phyloP scores from a whole-genome alignment of 2,888 invertebrate genomes.

The Philereme transversata region DNA sequence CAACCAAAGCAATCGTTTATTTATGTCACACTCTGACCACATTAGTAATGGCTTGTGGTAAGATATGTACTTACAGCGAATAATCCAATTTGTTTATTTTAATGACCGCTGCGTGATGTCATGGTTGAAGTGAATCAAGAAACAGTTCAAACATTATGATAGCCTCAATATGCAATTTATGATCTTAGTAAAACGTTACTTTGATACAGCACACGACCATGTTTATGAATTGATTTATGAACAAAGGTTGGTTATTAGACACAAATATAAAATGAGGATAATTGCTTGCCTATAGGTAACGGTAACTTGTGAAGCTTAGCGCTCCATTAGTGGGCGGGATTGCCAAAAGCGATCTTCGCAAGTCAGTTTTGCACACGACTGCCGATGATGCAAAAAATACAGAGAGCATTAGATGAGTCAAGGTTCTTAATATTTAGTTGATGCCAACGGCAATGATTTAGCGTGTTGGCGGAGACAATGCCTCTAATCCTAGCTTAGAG shows the following conservation, averaged over 20 bases:
- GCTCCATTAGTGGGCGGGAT: conserved; percentile 49
- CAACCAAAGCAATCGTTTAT: conserved; percentile 31
- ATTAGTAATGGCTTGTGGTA: neutral
- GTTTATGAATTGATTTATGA: conserved; percentile 37
- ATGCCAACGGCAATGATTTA: conserved; percentile 49
- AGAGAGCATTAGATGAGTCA: conserved; percentile 52
- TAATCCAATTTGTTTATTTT: conserved; percentile 15
- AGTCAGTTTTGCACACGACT: conserved; percentile 46
- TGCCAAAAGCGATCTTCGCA: conserved; percentile 48
- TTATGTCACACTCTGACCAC: conserved; percentile 26
- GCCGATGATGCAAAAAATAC: conserved; percentile 48
- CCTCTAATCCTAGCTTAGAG: conserved; percentile 67
- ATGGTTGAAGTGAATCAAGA: conserved; percentile 14
- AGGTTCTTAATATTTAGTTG: conserved; percentile 27
- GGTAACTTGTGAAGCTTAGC: conserved; percentile 38
- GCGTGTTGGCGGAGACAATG: conserved; percentile 80
- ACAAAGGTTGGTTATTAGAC: conserved; percentile 34
- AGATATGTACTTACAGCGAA: neutral
- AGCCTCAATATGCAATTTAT: conserved; percentile 29
- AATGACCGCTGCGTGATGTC: conserved; percentile 22
- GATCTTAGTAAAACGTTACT: conserved; percentile 28
- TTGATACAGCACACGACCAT: conserved; percentile 30
- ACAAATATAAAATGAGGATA: conserved; percentile 40
- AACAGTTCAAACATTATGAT: conserved; percentile 22
- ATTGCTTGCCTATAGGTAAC: conserved; percentile 38